phyloP scores from a whole-genome alignment of 2,797 vertebrate species.

The Pangasius larnaudii region DNA sequence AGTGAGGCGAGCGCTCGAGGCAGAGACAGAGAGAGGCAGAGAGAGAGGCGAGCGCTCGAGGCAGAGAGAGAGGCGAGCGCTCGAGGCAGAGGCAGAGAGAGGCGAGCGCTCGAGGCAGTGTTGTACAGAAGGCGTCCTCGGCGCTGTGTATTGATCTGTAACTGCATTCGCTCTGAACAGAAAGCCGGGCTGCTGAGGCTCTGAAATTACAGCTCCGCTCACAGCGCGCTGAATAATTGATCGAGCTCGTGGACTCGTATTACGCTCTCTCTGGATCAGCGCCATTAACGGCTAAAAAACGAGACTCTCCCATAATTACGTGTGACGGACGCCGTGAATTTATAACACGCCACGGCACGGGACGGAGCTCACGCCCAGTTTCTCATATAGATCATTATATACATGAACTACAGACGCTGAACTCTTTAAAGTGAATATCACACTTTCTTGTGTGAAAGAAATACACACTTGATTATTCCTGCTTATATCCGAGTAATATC shows the following conservation, averaged over 20 bases:
- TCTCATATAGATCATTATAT: background rate
- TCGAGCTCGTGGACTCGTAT: constrained; percentile 73
- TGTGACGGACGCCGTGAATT: constrained; percentile 1
- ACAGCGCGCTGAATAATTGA: constrained; percentile 77
- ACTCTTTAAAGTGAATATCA: background rate
- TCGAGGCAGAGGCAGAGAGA: background rate
- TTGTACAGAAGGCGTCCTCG: constrained; percentile 2
- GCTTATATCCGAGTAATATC: no score
- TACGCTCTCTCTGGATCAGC: constrained; percentile 61
- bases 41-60: background rate
- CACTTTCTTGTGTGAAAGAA: background rate
- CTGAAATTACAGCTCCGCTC: constrained; percentile 77
- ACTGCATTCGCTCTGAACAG: constrained; percentile 31
- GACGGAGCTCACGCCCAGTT: background rate
- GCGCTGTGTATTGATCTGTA: constrained; percentile 45
- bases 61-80: background rate
- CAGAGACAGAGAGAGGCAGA: no score
- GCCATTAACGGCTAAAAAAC: constrained; percentile 50
- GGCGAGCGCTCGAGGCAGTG: background rate
- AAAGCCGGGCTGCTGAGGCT: background rate
- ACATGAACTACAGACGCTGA: background rate
- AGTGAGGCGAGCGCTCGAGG: no score
- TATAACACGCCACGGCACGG: background rate
- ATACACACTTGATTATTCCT: no score
- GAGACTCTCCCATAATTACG: constrained; percentile 37